Evolutionary conservation across 2,113 vertebrate species (phyloP).

Genomic region (Campylomormyrus tamandua): DNA sequence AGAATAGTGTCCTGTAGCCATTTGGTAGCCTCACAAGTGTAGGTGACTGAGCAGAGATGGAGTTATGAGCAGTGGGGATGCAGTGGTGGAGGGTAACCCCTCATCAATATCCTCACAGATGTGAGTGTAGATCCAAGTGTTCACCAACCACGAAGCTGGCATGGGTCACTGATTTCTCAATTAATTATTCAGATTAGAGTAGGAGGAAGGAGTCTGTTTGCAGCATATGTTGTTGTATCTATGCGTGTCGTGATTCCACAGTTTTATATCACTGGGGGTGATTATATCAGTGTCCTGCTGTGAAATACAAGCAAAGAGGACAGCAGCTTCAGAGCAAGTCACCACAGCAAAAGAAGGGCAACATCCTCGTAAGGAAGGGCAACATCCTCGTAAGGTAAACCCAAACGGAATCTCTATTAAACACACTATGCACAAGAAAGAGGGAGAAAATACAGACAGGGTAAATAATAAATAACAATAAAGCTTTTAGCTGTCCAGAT

Average conservation of each 20-base stretch:
- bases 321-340: background rate
- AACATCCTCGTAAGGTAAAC: background rate
- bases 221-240: background rate
- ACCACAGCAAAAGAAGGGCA: background rate
- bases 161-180: background rate
- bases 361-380: background rate
- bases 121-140: background rate
- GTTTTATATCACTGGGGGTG: background rate
- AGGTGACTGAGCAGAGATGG: background rate
- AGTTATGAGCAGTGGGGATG: background rate
- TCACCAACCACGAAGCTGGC: background rate
- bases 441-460: background rate
- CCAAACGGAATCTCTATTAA: background rate
- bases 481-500: background rate
- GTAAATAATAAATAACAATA: background rate
- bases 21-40: background rate
- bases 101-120: background rate
- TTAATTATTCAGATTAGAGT: conserved; percentile 1
- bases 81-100: background rate
- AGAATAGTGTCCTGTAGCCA: background rate
- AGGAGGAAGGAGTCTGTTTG: background rate
- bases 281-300: background rate
- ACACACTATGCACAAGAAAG: background rate
- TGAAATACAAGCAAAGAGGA: background rate
- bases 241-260: background rate